Conservation (phyloP, 2,113 vertebrate genomes). For the Morphnarchus princeps region DNA sequence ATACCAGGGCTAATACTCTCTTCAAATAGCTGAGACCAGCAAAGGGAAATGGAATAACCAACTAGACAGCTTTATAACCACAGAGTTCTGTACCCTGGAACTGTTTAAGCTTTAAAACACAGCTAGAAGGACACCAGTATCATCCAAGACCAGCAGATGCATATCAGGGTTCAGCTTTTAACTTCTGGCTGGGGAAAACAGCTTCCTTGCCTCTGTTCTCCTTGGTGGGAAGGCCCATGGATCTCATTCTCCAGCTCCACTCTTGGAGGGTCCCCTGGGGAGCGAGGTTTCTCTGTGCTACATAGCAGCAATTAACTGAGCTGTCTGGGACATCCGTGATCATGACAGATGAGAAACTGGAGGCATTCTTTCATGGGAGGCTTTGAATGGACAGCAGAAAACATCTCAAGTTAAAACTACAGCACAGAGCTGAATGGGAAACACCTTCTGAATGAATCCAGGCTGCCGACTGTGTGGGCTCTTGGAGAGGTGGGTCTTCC, state of each 20-base stretch:
- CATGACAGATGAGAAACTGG: neutral
- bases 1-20: neutral
- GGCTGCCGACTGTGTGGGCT: rapidly evolving
- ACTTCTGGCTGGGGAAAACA: neutral
- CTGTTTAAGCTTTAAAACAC: neutral
- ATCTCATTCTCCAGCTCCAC: neutral
- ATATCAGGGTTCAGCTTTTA: neutral
- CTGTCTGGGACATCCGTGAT: neutral
- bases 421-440: neutral
- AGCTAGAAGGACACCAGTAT: neutral
- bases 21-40: neutral
- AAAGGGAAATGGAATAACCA: slow-evolving; percentile 2
- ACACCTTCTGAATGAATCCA: neutral
- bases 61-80: neutral
- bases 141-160: neutral
- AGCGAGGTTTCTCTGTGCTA: neutral
- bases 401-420: neutral
- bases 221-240: neutral
- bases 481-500: neutral
- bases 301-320: neutral
- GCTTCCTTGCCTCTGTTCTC: neutral
- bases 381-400: neutral
- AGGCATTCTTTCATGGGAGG: neutral
- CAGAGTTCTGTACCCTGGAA: neutral
- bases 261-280: neutral